phyloP scores from a whole-genome alignment of 2,113 vertebrate species.

The Tylochromis polylepis region DNA sequence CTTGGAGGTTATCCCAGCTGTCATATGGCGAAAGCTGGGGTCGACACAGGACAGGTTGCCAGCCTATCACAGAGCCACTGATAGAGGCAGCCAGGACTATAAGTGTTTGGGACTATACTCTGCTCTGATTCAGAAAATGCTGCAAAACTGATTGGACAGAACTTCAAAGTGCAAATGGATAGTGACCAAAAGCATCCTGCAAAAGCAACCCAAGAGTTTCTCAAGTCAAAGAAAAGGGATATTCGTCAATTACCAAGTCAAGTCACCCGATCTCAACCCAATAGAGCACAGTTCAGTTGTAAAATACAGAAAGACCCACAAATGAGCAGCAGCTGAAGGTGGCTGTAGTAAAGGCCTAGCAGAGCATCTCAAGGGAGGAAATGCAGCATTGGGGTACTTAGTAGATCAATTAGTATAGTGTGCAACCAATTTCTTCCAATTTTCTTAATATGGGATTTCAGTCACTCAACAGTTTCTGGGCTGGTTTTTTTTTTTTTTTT shows the following conservation, averaged over 20 bases:
- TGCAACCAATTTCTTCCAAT: not conserved
- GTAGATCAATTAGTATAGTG: not conserved
- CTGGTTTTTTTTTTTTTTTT: not conserved
- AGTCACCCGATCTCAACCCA: not conserved
- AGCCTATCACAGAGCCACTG: not conserved
- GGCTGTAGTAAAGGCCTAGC: not conserved
- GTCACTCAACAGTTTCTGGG: not conserved
- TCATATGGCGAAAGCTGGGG: not conserved
- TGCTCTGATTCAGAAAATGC: not conserved
- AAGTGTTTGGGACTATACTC: not conserved
- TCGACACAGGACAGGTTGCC: not conserved
- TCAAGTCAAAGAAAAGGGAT: not conserved
- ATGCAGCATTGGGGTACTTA: not conserved
- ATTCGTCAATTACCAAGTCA: not conserved
- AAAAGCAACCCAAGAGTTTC: not conserved
- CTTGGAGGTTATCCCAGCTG: not conserved
- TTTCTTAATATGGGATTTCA: not conserved
- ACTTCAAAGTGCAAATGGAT: too few species aligned
- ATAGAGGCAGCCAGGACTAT: not conserved
- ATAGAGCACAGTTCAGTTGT: not conserved
- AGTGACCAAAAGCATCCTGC: not conserved
- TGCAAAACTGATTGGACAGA: not conserved
- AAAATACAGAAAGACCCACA: not conserved
- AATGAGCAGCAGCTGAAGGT: not conserved
- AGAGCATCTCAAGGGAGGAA: not conserved